Evolutionary conservation across 2,888 invertebrate genomes (phyloP), one percentile per base, ranked within the genome.

Genomic region (Drosophila meridiana): DNA sequence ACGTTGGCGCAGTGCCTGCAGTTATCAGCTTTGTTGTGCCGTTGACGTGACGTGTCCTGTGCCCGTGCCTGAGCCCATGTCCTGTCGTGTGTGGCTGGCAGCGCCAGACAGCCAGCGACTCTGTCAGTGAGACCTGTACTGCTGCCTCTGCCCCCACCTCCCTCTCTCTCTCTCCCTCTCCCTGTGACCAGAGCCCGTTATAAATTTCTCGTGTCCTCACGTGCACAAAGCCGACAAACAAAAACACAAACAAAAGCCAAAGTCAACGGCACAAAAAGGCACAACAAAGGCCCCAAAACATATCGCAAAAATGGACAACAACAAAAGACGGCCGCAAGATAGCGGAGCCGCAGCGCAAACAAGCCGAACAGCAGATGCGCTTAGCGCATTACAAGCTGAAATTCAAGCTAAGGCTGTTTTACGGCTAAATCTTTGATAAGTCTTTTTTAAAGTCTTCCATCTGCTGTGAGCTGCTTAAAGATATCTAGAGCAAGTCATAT

Each of bases 21-120:
- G 78, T 76, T 78, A 80, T 78, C 78, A 78, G 80, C 80, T 67
- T 76, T 79, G 78, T 80, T 80, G 74, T 80, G 80, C 62, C 71
- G 71, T 80, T 80, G 80, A 80, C 80, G 67, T 80, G 80, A 80
- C 74, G 74, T 80, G 77, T 80, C 74, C 69, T 79, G 68, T 80
- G 61, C 56, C 64, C 38, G 38, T 56, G 45, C 26, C 43, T 28
- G 52, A 59, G 52, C 9, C 43, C 43, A 43, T 67, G 45, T 45
- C 45, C 38, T 63, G 61, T 30, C 56, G 61, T 64, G 38, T 76
- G 63, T 72, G 62, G 36, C 57, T 26, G 60, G 48, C 56, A 61
- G 14, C 45, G n/a, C 48, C 58, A 72, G 77, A 76, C 76, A 63
- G 47, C 28, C 47, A 28, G 45, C 11, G 20, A 9, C 8, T 9